These are phyloP conservation scores for Nixonia krombeini DNA, from an alignment of 1,140 invertebrate genomes.

Conservation along the genomic window DNA sequence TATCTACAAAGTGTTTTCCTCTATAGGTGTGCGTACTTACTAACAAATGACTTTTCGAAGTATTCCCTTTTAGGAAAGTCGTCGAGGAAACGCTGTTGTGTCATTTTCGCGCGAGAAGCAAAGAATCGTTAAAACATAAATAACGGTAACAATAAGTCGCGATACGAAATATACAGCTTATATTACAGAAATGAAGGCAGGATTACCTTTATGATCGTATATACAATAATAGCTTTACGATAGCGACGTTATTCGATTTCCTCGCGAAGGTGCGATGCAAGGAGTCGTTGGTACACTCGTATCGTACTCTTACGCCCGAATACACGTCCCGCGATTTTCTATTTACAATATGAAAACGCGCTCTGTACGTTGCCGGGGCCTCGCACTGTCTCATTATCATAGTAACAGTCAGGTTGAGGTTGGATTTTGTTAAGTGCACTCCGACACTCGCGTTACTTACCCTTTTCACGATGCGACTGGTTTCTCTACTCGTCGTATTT, in stretches of 20 bases:
- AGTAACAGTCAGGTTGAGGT: slow-evolving; percentile 6
- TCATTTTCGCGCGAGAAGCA: slow-evolving; percentile 13
- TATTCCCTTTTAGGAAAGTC: slow-evolving; percentile 10
- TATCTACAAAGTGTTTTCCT: too few species aligned
- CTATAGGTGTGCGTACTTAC: too few species aligned
- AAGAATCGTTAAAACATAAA: slow-evolving; percentile 56
- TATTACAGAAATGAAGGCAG: slow-evolving; percentile 60
- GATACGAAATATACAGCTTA: slow-evolving; percentile 69
- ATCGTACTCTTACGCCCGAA: background rate
- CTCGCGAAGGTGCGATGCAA: background rate
- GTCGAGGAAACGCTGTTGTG: background rate
- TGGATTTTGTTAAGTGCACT: slow-evolving; percentile 7
- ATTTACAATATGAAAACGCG: slow-evolving; percentile 10
- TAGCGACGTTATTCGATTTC: slow-evolving; percentile 13
- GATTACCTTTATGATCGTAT: slow-evolving; percentile 45
- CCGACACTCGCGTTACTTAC: slow-evolving; percentile 9
- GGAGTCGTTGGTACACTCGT: background rate
- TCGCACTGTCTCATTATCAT: slow-evolving; percentile 7
- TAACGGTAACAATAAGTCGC: slow-evolving; percentile 62
- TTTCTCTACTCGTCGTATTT: slow-evolving; percentile 2
- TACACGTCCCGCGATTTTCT: slow-evolving; percentile 1
- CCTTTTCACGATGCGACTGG: slow-evolving; percentile 8
- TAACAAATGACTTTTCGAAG: background rate
- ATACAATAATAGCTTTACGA: slow-evolving; percentile 37
- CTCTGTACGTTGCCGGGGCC: background rate